These are phyloP conservation scores for Drosophila mercatorum DNA, from an alignment of 2,888 invertebrate species.

Conservation along the genomic window DNA sequence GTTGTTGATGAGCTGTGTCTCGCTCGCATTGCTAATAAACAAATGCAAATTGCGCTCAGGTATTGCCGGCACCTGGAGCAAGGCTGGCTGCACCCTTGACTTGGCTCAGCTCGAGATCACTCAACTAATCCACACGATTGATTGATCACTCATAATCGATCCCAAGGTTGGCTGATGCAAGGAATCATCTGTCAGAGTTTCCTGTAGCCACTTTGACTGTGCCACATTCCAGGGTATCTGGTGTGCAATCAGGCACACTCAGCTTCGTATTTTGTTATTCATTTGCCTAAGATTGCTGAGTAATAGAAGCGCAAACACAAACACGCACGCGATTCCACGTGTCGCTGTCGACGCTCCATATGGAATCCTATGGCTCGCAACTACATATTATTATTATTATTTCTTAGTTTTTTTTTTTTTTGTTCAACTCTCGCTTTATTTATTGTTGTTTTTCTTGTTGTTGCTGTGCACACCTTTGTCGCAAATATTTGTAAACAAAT, in stretches of 20 bases:
- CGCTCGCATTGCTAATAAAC: slow-evolving; percentile 32
- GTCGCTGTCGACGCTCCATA: slow-evolving; percentile 33
- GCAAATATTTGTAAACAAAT: slow-evolving; percentile 40
- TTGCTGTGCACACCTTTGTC: slow-evolving; percentile 7
- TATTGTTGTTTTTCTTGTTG: slow-evolving; percentile 10
- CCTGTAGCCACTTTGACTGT: not conserved
- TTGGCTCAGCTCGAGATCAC: not conserved
- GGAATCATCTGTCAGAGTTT: not conserved
- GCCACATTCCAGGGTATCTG: slow-evolving; percentile 4
- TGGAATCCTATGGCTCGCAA: slow-evolving; percentile 19
- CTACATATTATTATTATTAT: slow-evolving; percentile 18
- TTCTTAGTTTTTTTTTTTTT: not conserved
- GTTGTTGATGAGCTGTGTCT: slow-evolving; percentile 46
- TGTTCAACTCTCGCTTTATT: not conserved
- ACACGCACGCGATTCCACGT: slow-evolving; percentile 32
- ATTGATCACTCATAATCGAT: not conserved
- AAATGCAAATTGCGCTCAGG: slow-evolving; percentile 38
- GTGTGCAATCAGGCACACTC: not conserved
- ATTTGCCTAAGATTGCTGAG: slow-evolving; percentile 36
- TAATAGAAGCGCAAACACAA: slow-evolving; percentile 11
- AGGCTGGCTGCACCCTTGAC: not conserved
- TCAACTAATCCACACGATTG: too few relatives aligned
- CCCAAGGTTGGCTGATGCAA: too few relatives aligned
- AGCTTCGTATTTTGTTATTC: not conserved
- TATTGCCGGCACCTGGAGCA: slow-evolving; percentile 13